Base-by-base conservation (phyloP, 92 coral and sea anemone species). In the Plumapathes pennacea region DNA sequence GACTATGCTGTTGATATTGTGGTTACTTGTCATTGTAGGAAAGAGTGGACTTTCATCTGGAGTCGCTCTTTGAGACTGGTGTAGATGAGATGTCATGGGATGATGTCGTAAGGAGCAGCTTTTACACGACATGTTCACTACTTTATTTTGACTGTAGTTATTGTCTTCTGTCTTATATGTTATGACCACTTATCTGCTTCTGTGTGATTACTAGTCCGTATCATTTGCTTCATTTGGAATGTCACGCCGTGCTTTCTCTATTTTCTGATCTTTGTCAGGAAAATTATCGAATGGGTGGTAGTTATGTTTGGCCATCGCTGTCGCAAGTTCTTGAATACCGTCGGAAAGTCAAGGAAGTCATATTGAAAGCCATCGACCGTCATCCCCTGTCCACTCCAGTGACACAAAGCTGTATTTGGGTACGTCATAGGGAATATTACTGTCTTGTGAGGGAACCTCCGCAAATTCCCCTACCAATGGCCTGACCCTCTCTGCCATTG, bases 51-150 rank as follows among this genome's bases (percentile, higher is more conserved):
- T 72, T 80, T 38, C 41, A 57, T 14, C 64, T 38, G 36, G 86
- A 80, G 47, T 62, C 81, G 6, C 36, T 80, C 15, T 80, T 80
- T 58, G 86, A 80, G 67, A 80, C 86, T 8, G 86, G 86, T 19
- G 86, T 80, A n/a, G 86, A 80, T 59, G 86, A 80, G 24, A 80
- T 80, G 86, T 80, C 81, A 0, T 80, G 86, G 86, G 86, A 80
- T 65, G 86, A 80, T 34, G 59, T 60, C 20, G 86, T 80, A 29
- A 80, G 83, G 33, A 41, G 8, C 40, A 8, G 40, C 8, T 34
- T n/a, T n/a, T n/a, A 36, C 10, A n/a, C 41, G n/a, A 36, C 10
- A n/a, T 9, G 9, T 36, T 36, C 25, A 18, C 39, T 50, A 15
- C 6, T 17, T 50, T 18, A 8, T 45, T 45, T 22, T 8, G 51